These are phyloP conservation scores for Zaprionus lineosus DNA, from an alignment of 2,888 invertebrate species.

Conservation along the genomic window DNA sequence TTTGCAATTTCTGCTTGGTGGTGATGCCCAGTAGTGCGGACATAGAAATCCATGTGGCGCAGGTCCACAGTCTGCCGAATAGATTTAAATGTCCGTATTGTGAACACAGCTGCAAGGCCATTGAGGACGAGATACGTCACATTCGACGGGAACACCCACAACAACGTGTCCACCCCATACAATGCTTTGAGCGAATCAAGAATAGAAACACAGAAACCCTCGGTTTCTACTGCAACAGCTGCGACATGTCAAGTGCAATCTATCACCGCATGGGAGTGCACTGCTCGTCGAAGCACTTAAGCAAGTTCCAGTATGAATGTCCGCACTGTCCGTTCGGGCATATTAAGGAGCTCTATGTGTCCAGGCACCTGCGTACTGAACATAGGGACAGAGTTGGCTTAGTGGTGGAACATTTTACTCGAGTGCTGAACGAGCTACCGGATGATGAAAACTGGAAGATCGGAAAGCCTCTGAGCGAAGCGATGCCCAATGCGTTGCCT, in stretches of 20 bases:
- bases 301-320: slow-evolving; percentile 88
- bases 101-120: fast-evolving
- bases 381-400: slow-evolving; percentile 80
- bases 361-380: slow-evolving; percentile 36
- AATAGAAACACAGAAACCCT: slow-evolving; percentile 54
- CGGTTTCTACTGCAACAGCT: slow-evolving; percentile 58
- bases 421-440: slow-evolving; percentile 35
- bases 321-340: slow-evolving; percentile 86
- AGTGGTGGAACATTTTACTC: slow-evolving; percentile 84
- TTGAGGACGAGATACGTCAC: slow-evolving; percentile 18
- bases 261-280: slow-evolving; percentile 55
- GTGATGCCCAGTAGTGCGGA: not conserved
- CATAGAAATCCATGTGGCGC: not conserved
- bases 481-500: too few relatives aligned
- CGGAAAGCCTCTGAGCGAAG: slow-evolving; percentile 47
- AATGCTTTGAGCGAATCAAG: slow-evolving; percentile 15
- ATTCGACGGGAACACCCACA: slow-evolving; percentile 20
- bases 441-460: slow-evolving; percentile 70
- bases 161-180: slow-evolving; percentile 19
- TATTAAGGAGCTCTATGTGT: slow-evolving; percentile 46
- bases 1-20: slow-evolving; percentile 44
- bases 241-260: slow-evolving; percentile 19
- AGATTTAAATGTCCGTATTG: slow-evolving; percentile 39
- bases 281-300: slow-evolving; percentile 7
- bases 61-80: slow-evolving; percentile 1